phyloP scores from a whole-genome alignment of 2,888 invertebrate species.

The Hirtodrosophila duncani region DNA sequence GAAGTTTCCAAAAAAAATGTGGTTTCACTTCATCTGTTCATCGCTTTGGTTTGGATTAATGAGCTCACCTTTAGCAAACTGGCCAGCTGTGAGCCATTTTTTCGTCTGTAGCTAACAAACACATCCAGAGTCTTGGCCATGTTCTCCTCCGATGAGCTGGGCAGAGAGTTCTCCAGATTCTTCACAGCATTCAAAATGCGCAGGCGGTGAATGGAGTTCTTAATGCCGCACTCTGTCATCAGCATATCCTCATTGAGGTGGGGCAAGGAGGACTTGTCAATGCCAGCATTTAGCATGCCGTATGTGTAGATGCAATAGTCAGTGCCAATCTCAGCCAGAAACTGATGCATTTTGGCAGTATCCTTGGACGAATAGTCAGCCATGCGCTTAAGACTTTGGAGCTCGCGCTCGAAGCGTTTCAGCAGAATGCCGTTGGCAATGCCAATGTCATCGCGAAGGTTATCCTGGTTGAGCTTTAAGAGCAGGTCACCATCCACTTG shows the following conservation, averaged over 20 bases:
- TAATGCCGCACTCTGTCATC: conserved; percentile 91
- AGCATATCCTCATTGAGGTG: conserved; percentile 95
- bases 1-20: not conserved
- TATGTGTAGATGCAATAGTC: conserved; percentile 98
- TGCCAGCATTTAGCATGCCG: conserved; percentile 95
- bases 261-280: conserved; percentile 92
- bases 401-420: conserved; percentile 93
- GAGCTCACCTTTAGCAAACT: conserved; percentile 88
- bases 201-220: conserved; percentile 95
- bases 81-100: conserved; percentile 97
- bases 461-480: conserved; percentile 93
- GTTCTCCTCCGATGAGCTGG: conserved; percentile 85
- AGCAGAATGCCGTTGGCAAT: conserved; percentile 95
- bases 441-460: conserved; percentile 94
- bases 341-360: conserved; percentile 91
- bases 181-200: conserved; percentile 93
- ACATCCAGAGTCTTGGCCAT: conserved; percentile 95
- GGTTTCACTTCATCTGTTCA: no score
- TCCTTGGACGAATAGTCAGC: conserved; percentile 98
- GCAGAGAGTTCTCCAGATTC: conserved; percentile 81
- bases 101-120: conserved; percentile 97
- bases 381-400: conserved; percentile 95
- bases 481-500: conserved; percentile 98
- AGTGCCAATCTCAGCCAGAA: conserved; percentile 89
- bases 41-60: no score